Percentiles rank a stretch among this genome's conserved stretches.
Conservation (phyloP, 1,140 invertebrate species). For the Heliconius congener region DNA sequence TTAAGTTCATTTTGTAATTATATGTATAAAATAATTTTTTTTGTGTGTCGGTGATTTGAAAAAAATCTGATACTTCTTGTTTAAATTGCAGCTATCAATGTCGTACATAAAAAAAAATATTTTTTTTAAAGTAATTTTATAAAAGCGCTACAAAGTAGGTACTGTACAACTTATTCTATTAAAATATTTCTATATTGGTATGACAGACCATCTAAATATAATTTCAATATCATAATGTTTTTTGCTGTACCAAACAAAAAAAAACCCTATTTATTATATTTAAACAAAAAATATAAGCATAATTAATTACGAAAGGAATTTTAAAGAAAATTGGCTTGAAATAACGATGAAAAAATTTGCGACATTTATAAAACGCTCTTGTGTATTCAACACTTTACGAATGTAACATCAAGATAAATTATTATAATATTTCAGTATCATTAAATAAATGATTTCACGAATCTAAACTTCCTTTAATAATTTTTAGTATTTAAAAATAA, state of each 20-base stretch:
- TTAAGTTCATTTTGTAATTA: neutral
- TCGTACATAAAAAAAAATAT: too few species aligned
- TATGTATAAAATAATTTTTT: too few species aligned
- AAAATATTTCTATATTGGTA: neutral
- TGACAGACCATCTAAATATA: neutral
- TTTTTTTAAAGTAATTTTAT: too few species aligned
- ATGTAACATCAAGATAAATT: conserved; percentile 32
- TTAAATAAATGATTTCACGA: conserved; percentile 7
- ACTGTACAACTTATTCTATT: too few species aligned
- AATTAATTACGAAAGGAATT: conserved; percentile 25
- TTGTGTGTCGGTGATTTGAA: too few species aligned
- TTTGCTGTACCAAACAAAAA: neutral
- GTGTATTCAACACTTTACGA: conserved; percentile 12
- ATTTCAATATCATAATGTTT: neutral
- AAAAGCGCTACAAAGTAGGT: neutral
- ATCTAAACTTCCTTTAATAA: conserved; percentile 16
- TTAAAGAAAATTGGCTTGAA: conserved; percentile 16
- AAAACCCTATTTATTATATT: neutral
- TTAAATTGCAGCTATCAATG: too few species aligned
- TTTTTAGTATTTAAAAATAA: neutral
- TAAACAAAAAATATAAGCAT: conserved; percentile 22
- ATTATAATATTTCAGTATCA: conserved; percentile 30
- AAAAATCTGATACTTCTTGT: too few species aligned
- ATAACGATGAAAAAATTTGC: conserved; percentile 23
- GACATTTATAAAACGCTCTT: conserved; percentile 26